Evolutionary conservation across 2,888 invertebrate genomes (phyloP), one percentile per base, ranked within the genome.

Genomic region (Dryadula phaetusa): DNA sequence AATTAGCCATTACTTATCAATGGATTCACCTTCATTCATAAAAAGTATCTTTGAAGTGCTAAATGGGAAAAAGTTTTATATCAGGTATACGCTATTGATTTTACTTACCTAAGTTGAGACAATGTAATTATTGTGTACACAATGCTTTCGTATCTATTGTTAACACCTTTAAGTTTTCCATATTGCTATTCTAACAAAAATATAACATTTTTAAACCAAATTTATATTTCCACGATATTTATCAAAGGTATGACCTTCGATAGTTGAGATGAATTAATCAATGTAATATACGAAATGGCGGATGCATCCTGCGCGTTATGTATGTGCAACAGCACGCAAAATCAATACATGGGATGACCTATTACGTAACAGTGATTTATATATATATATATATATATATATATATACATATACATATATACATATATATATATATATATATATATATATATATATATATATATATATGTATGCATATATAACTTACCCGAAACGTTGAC

Each of bases 261-360:
- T 40, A 56, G 22, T 56, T 56, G 22, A 40, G 56, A 56, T 25
- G 40, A 52, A 40, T 20, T 40, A 56, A 18, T 54, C 54, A 34
- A 54, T 53, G 34, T 22, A 37, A 10, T 22, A 3, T 37, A 22
- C n/a, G 56, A 22, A 14, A 56, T 25, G 56, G 40, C 56, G 40
- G 20, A 22, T 56, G 56, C 40, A 56, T 25, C 40, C 56, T 56
- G 40, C 56, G 40, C 56, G 40, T 56, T 40, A 40, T 22, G 40
- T 40, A 25, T 56, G 37, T 56, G 40, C 56, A 56, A 37, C 5
- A 14, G 20, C 3, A 5, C 22, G 3, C n/a, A 40, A 56, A 52
- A 56, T 56, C 56, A 56, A 56, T 56, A 40, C 16, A 40, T 10
- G 6, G 56, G n/a, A 25, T 32, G 16, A 25, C 22, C 40, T 40